These are phyloP conservation scores for Bubo blakistoni DNA, from an alignment of 2,113 vertebrate genomes.

Conservation along the genomic window DNA sequence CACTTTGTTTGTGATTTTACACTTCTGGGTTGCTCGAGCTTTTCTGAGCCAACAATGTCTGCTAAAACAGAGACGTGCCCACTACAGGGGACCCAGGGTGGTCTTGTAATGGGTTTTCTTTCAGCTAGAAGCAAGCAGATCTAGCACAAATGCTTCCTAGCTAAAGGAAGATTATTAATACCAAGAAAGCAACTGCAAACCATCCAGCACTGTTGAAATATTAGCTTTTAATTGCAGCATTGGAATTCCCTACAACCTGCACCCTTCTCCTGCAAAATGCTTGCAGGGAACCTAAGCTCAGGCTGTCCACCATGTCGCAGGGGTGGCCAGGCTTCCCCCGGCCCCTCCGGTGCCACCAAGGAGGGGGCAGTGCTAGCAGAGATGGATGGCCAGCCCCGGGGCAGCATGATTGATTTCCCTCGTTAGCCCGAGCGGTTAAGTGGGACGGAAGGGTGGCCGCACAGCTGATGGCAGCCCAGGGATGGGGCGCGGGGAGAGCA, in stretches of 20 bases:
- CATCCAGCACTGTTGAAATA: background rate
- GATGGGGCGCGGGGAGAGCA: background rate
- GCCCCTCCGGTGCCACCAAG: accelerated
- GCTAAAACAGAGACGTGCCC: background rate
- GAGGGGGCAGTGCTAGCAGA: background rate
- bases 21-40: background rate
- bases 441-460: background rate
- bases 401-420: constrained; percentile 2
- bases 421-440: background rate
- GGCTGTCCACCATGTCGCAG: background rate
- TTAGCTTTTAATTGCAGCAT: background rate
- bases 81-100: background rate
- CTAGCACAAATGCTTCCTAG: background rate
- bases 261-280: background rate
- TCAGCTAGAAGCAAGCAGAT: background rate
- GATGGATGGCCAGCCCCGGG: constrained; percentile 9
- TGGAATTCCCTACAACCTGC: background rate
- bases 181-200: background rate
- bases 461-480: background rate
- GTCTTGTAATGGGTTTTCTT: background rate
- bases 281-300: background rate
- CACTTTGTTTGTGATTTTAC: background rate
- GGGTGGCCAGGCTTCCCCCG: background rate
- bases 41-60: background rate
- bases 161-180: background rate